Evolutionary conservation across 37 sponge, comb jelly and placozoan species (phyloP).

Genomic region (Spongilla lacustris): DNA sequence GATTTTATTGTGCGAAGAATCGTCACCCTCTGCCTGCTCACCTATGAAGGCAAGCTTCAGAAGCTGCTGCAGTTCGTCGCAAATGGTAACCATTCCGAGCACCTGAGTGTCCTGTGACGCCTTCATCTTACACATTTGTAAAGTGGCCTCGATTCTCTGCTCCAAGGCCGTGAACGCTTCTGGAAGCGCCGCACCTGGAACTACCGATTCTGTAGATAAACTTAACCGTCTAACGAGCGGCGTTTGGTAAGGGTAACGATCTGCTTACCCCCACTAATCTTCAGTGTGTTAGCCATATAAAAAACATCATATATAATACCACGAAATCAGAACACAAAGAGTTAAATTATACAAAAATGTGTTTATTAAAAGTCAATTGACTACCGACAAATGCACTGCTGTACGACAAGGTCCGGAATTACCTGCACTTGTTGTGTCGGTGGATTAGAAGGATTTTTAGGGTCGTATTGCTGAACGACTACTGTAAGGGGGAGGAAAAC

Average conservation of each 20-base stretch:
- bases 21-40: not conserved
- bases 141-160: constrained; percentile 47
- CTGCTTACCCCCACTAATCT: constrained; percentile 43
- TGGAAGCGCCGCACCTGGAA: constrained; percentile 64
- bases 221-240: not conserved
- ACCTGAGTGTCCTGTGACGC: constrained; percentile 52
- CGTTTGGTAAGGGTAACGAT: not conserved
- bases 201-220: constrained; percentile 24
- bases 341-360: not conserved
- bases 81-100: constrained; percentile 53
- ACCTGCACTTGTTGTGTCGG: not conserved
- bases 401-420: not conserved
- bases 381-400: not conserved
- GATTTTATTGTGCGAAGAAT: not conserved
- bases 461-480: not conserved
- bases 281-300: constrained; percentile 42
- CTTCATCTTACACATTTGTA: constrained; percentile 47
- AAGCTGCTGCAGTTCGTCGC: constrained; percentile 69
- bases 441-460: not conserved
- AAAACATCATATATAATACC: not conserved
- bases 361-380: not conserved
- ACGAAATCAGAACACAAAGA: not conserved
- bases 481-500: not conserved
- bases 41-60: constrained; percentile 75
- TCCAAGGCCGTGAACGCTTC: constrained; percentile 58